phyloP scores from a whole-genome alignment of 2,797 vertebrate species.

The Falco cherrug region DNA sequence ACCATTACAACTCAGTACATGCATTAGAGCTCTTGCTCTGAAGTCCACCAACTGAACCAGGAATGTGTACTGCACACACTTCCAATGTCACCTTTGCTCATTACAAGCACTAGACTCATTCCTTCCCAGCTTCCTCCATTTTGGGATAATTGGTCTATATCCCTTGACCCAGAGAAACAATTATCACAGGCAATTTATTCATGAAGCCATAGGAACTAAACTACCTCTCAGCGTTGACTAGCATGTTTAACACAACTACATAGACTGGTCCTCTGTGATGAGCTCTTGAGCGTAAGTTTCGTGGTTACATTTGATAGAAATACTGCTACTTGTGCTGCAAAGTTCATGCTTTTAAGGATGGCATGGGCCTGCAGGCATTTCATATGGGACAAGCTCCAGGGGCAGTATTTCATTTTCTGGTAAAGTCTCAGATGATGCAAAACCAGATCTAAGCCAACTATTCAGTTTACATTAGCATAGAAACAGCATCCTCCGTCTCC shows the following conservation, averaged over 20 bases:
- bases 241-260: background rate
- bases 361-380: background rate
- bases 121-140: background rate
- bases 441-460: background rate
- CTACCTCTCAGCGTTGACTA: background rate
- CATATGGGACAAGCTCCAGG: background rate
- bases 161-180: background rate
- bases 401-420: background rate
- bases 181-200: background rate
- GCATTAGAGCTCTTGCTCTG: background rate
- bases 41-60: background rate
- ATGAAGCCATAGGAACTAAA: background rate
- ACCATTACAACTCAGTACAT: background rate
- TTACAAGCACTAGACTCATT: background rate
- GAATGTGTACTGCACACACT: background rate
- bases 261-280: fast-evolving
- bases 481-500: background rate
- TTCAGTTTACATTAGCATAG: background rate
- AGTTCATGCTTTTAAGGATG: background rate
- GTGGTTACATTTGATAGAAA: background rate
- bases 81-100: background rate
- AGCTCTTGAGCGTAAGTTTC: background rate
- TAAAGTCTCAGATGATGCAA: background rate
- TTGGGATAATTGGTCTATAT: background rate
- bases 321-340: background rate